Evolutionary conservation across 2,888 invertebrate species (phyloP).

Genomic region (Xestia rhomboidea): DNA sequence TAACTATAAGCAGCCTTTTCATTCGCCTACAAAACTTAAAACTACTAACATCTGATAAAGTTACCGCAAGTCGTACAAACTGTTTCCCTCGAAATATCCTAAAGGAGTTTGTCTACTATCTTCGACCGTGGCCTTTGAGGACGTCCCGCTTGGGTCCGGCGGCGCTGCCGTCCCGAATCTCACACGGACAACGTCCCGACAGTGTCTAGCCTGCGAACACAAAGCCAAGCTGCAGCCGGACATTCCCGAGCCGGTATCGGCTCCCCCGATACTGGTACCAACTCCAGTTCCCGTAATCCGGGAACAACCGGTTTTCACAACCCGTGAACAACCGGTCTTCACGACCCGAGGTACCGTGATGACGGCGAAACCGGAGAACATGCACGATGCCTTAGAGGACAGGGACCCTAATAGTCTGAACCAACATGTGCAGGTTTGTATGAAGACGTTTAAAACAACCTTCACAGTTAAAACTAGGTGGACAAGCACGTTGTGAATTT

Average conservation of each 20-base stretch:
- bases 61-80: background rate
- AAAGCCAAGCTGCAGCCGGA: slow-evolving; percentile 78
- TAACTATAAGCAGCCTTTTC: background rate
- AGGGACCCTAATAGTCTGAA: slow-evolving; percentile 93
- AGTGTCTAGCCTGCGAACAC: slow-evolving; percentile 80
- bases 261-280: slow-evolving; percentile 68
- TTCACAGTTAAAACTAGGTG: slow-evolving; percentile 16
- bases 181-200: slow-evolving; percentile 74
- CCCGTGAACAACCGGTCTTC: slow-evolving; percentile 28
- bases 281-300: slow-evolving; percentile 47
- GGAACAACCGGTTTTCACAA: slow-evolving; percentile 17
- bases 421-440: slow-evolving; percentile 92
- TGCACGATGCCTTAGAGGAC: slow-evolving; percentile 91
- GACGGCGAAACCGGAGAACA: slow-evolving; percentile 83
- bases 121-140: slow-evolving; percentile 82
- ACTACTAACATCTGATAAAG: slow-evolving; percentile 14
- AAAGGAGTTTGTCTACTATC: slow-evolving; percentile 58
- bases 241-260: slow-evolving; percentile 75
- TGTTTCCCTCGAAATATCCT: slow-evolving; percentile 29
- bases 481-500: background rate
- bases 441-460: slow-evolving; percentile 14
- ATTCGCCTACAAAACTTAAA: slow-evolving; percentile 18
- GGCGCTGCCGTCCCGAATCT: slow-evolving; percentile 76
- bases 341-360: slow-evolving; percentile 63
- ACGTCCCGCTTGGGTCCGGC: slow-evolving; percentile 78